Conservation (phyloP, 2,888 invertebrate species). For the Apotomis capreana region DNA sequence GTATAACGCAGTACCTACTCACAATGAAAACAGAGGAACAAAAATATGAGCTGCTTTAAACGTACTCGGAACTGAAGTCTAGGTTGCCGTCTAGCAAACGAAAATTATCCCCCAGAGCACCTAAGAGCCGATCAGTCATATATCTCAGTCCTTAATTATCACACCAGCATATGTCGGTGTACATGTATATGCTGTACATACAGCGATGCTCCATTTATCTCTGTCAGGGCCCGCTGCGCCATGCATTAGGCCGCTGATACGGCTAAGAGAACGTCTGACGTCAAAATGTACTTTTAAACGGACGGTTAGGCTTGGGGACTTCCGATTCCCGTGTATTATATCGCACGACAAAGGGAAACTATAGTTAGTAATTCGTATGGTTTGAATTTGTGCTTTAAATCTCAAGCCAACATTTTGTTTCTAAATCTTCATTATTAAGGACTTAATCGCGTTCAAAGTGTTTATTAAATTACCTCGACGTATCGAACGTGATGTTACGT, state of each 20-base stretch:
- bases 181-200: not conserved
- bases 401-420: too few relatives aligned
- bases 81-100: not conserved
- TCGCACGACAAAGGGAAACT: not conserved
- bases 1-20: too few relatives aligned
- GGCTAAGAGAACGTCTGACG: conserved; percentile 28
- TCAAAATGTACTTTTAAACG: conserved; percentile 28
- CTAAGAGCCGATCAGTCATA: conserved; percentile 28
- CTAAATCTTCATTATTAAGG: too few relatives aligned
- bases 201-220: conserved; percentile 27
- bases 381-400: too few relatives aligned
- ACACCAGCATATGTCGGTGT: conserved; percentile 23
- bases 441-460: too few relatives aligned
- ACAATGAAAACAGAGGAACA: too few relatives aligned
- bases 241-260: conserved; percentile 29
- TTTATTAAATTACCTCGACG: too few relatives aligned
- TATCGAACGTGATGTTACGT: too few relatives aligned
- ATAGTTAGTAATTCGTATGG: too few relatives aligned
- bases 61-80: too few relatives aligned
- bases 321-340: not conserved
- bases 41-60: too few relatives aligned
- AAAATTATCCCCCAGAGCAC: conserved; percentile 23
- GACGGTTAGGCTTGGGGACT: conserved; percentile 26
- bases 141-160: conserved; percentile 26
- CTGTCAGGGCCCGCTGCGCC: conserved; percentile 29